Base-by-base conservation (phyloP, 2,888 invertebrate species). In the Danaus chrysippus region DNA sequence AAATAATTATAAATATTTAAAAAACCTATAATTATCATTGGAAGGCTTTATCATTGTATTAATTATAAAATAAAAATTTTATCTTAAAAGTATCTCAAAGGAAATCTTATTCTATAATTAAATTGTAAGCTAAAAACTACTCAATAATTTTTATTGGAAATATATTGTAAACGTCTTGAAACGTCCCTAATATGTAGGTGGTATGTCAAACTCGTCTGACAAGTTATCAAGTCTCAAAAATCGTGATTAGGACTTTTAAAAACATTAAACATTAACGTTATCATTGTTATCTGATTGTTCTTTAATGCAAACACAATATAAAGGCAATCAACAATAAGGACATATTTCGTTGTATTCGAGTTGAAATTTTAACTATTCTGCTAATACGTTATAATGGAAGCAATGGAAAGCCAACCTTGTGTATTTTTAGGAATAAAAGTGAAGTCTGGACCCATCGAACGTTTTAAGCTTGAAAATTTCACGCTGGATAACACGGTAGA, bases 401-500 rank as follows among this genome's bases (percentile, higher is more conserved):
- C 64, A 64, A 83, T 86, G 82, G 90, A 89, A 46, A 74, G 68
- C 62, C 76, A 76, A 62, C 74, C 79, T 10, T 89, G 81, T 71
- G 76, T 91, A 70, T 86, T 87, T 73, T 77, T 91, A 66, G 90
- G 89, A 1, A 81, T 91, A 23, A 90, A 90, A 78, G 84, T 90
- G 55, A 89, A 87, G 70, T 86, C 90, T 44, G 91, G 91, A 1
- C 89, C 88, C 0, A 85, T 91, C 64, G 86, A 89, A 67, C 79
- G 88, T 0, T 74, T 77, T 64, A 89, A 86, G 71, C 68, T 95
- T 53, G 93, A 93, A 65, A 92, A 94, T 76, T 88, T 93, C 60
- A 88, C 92, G 63, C 82, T 94, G 19, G 92, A 94, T 56, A 91
- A 90, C 42, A 94, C 93, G 73, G 93, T 94, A 0, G 91, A 92